These are phyloP conservation scores for Macaca fascicularis DNA, from an alignment of 2,113 vertebrate species.

Conservation along the genomic window DNA sequence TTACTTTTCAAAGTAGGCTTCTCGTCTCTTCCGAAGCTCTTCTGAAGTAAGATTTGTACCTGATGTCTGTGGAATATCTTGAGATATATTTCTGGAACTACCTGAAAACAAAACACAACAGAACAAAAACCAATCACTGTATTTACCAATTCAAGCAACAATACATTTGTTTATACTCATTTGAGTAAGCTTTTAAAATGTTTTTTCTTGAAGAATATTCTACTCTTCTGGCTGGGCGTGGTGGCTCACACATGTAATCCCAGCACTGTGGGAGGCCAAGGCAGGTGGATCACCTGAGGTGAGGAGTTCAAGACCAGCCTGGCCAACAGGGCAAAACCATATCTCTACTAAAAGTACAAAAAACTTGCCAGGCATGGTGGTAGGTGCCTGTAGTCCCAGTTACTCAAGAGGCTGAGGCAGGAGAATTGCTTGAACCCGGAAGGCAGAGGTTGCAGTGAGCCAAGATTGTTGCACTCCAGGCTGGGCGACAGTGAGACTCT, in stretches of 20 bases:
- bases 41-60: constrained; percentile 89
- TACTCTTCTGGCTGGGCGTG: neutral
- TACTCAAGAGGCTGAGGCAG: neutral
- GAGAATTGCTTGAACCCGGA: neutral
- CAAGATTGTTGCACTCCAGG: neutral
- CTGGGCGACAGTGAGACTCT: neutral
- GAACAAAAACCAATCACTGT: neutral
- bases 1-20: constrained; percentile 97
- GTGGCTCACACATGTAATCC: neutral
- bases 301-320: too few relatives aligned
- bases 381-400: neutral
- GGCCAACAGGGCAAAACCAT: neutral
- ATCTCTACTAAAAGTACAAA: neutral
- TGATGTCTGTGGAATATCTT: constrained; percentile 79
- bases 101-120: constrained; percentile 83
- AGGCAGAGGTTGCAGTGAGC: neutral
- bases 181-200: neutral
- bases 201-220: constrained; percentile 18
- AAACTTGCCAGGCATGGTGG: neutral
- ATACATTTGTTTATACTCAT: neutral
- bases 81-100: constrained; percentile 82
- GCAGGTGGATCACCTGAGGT: neutral
- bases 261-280: neutral
- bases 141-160: neutral
- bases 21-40: constrained; percentile 93